These are phyloP conservation scores for Mastomys natalensis DNA, from an alignment of 2,113 vertebrate genomes.

Conservation along the genomic window DNA sequence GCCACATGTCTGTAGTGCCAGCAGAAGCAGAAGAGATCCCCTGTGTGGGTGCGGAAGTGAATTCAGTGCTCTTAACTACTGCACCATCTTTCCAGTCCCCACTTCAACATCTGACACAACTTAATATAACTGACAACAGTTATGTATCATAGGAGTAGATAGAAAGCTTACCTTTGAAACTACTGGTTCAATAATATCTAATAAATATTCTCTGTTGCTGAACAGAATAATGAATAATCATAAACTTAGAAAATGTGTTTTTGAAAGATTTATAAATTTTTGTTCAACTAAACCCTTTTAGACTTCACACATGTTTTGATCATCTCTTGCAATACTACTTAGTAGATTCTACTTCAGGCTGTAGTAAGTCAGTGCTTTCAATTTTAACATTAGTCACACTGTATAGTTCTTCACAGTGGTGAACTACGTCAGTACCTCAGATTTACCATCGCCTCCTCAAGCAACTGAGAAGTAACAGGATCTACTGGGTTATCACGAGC, in stretches of 20 bases:
- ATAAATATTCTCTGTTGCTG: background rate
- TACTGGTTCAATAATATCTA: background rate
- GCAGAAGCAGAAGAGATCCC: background rate
- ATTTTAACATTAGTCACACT: background rate
- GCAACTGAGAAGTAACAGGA: background rate
- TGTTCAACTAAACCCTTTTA: background rate
- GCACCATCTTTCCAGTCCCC: background rate
- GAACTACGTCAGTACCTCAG: background rate
- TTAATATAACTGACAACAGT: background rate
- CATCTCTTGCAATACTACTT: background rate
- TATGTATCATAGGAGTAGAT: background rate
- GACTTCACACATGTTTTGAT: background rate
- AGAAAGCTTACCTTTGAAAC: background rate
- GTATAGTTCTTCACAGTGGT: background rate
- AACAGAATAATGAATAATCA: slow-evolving; percentile 6
- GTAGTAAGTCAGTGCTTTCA: background rate
- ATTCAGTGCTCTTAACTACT: background rate
- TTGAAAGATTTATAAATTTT: slow-evolving; percentile 19
- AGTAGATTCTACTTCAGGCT: slow-evolving; percentile 1
- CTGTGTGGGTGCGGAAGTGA: background rate
- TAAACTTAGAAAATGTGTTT: background rate
- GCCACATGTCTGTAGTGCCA: background rate
- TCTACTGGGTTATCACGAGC: background rate
- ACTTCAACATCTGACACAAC: slow-evolving; percentile 6
- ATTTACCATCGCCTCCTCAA: background rate